These are phyloP conservation scores for Lepidonotus clava DNA, from an alignment of 2,888 invertebrate genomes.

Conservation along the genomic window DNA sequence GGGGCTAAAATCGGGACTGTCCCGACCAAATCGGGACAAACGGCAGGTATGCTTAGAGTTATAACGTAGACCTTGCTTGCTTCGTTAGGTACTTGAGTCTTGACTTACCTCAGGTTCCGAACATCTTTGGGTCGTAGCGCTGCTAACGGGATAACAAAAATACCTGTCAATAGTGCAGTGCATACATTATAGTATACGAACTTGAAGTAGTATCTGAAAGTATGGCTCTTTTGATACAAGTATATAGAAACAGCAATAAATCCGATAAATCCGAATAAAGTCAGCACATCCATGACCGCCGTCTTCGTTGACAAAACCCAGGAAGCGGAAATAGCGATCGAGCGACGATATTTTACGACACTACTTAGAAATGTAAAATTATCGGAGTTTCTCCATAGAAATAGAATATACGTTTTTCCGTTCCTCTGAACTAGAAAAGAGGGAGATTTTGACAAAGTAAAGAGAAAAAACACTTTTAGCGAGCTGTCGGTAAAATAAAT, in stretches of 20 bases:
- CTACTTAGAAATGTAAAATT: background rate
- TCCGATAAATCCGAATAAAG: background rate
- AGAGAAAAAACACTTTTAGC: background rate
- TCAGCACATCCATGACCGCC: background rate
- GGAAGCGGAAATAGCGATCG: conserved; percentile 18
- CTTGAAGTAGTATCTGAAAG: conserved; percentile 19
- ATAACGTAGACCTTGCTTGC: too few relatives aligned
- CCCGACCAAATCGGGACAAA: too few relatives aligned
- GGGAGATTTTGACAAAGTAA: too few relatives aligned
- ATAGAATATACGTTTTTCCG: too few relatives aligned
- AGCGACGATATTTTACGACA: conserved; percentile 9
- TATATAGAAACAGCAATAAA: background rate
- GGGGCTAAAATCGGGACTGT: too few relatives aligned
- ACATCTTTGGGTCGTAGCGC: conserved; percentile 28
- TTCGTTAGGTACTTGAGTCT: too few relatives aligned
- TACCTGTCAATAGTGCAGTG: conserved; percentile 7
- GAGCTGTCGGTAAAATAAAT: too few relatives aligned
- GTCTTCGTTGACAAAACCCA: conserved; percentile 20
- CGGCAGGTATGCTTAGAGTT: too few relatives aligned
- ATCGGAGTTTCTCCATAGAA: too few relatives aligned
- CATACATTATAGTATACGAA: conserved; percentile 6
- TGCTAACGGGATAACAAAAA: conserved; percentile 30
- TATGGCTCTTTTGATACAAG: background rate
- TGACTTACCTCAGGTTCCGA: conserved; percentile 20
- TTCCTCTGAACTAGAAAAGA: too few relatives aligned